Evolutionary conservation across 2,888 invertebrate species (phyloP), one percentile per base, ranked within the genome.

Genomic region (Pseudococcus jackbeardsleyi): DNA sequence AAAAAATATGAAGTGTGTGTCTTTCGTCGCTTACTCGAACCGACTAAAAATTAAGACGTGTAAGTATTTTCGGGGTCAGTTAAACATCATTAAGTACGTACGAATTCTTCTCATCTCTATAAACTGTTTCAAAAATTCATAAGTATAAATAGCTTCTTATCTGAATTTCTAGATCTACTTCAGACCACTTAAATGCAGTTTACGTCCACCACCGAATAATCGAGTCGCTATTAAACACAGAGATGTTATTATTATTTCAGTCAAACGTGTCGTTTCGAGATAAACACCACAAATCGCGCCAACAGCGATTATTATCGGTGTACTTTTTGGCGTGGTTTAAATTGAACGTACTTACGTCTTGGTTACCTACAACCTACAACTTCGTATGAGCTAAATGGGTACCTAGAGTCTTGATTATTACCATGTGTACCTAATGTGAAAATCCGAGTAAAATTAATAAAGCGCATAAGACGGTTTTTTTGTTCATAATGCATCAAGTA

Each of bases 251-350:
- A 82, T 82, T 42, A 82, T 46, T 82, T 82, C 79, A 46, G 46
- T 46, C 79, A 82, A 82, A 82, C 46, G 79, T 82, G 79, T 46
- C 79, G 39, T 82, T 82, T 19, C 46, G 11, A 82, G 79, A 82
- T 82, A 46, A 82, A 82, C 46, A 82, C 42, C 46, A 82, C n/a
- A 22, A 82, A 82, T 82, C 79, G 79, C 79, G 79, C 79, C 79
- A 82, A 82, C 46, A 19, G 12, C n/a, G 79, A 82, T 82, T 46
- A 46, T 82, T 82, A 82, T 82, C 79, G 79, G 42, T 46, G 72
- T 72, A 72, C 33, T 33, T 72, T 33, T 72, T 72, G 72, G 72
- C 72, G 39, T 72, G 33, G 12, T 72, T 72, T 15, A 72, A 68
- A 68, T 68, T 72, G 17, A 33, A 68, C 68, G 72, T 33, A 15